Conservation (phyloP, 2,888 invertebrate genomes). For the Andrena hattorfiana region DNA sequence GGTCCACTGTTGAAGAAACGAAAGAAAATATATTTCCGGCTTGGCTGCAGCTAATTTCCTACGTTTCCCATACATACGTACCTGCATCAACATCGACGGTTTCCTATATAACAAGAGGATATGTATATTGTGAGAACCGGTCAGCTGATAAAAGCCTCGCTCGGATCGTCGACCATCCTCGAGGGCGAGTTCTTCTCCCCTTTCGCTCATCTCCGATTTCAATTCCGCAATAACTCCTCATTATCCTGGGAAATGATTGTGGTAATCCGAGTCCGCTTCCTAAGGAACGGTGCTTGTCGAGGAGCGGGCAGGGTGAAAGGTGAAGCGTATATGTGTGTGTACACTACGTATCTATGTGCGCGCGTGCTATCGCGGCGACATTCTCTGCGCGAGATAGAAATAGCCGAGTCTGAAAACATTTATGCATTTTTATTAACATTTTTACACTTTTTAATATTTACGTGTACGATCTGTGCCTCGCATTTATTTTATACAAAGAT, state of each 20-base stretch:
- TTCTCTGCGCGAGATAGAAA: slow-evolving; percentile 44
- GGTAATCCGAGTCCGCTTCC: slow-evolving; percentile 59
- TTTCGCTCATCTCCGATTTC: slow-evolving; percentile 62
- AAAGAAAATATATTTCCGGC: too few species aligned
- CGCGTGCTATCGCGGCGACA: background rate
- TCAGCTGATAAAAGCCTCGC: slow-evolving; percentile 31
- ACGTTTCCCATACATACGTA: too few species aligned
- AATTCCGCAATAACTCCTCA: slow-evolving; percentile 64
- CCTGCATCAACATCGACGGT: too few species aligned
- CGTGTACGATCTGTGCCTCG: slow-evolving; percentile 79
- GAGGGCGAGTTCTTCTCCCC: slow-evolving; percentile 37
- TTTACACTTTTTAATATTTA: slow-evolving; percentile 82
- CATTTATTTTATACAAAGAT: slow-evolving; percentile 82
- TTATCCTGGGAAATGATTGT: slow-evolving; percentile 61
- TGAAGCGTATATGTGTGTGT: background rate
- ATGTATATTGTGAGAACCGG: slow-evolving; percentile 6
- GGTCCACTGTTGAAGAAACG: too few species aligned
- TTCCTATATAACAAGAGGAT: too few species aligned
- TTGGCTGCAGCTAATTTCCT: too few species aligned
- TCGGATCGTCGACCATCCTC: slow-evolving; percentile 31
- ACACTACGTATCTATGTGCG: background rate
- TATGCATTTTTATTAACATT: slow-evolving; percentile 84
- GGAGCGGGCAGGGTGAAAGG: slow-evolving; percentile 9
- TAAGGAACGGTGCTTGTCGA: slow-evolving; percentile 26
- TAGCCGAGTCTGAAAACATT: slow-evolving; percentile 82